Evolutionary conservation across 2,113 vertebrate genomes (phyloP).

Genomic region (Origma solitaria): DNA sequence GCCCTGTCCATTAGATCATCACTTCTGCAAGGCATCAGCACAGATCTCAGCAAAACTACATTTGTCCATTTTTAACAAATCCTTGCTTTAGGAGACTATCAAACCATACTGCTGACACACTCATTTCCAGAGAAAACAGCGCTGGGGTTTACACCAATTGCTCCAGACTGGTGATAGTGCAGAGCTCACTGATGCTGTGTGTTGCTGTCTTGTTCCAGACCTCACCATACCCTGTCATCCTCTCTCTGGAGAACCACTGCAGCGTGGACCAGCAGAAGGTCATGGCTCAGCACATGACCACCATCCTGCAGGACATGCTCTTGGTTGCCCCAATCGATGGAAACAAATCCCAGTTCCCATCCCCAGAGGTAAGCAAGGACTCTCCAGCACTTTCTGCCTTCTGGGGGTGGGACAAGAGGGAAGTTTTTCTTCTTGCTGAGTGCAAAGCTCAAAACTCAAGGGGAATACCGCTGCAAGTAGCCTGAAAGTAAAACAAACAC

Average conservation of each 20-base stretch:
- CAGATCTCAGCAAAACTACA: background rate
- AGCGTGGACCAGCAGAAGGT: conserved; percentile 84
- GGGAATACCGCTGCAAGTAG: background rate
- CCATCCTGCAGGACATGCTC: conserved; percentile 83
- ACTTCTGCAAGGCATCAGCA: background rate
- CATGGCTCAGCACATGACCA: conserved; percentile 82
- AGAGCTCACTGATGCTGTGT: background rate
- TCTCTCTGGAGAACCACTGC: conserved; percentile 97
- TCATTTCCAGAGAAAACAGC: background rate
- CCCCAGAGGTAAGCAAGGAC: conserved; percentile 80
- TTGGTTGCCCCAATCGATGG: conserved; percentile 76
- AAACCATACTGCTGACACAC: background rate
- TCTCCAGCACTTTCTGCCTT: background rate
- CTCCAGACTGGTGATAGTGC: background rate
- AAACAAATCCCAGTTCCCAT: conserved; percentile 78
- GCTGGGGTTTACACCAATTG: background rate
- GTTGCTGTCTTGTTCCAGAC: conserved; percentile 65
- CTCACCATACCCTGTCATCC: conserved; percentile 88
- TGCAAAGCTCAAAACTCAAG: background rate
- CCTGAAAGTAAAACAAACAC: background rate
- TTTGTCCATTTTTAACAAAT: background rate
- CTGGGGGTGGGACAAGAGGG: background rate
- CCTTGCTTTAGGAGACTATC: background rate
- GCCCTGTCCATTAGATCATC: background rate
- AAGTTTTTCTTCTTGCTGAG: background rate